Evolutionary conservation across 2,797 vertebrate species (phyloP), one percentile per base, ranked within the genome.

Genomic region (Cetoscarus ocellatus): DNA sequence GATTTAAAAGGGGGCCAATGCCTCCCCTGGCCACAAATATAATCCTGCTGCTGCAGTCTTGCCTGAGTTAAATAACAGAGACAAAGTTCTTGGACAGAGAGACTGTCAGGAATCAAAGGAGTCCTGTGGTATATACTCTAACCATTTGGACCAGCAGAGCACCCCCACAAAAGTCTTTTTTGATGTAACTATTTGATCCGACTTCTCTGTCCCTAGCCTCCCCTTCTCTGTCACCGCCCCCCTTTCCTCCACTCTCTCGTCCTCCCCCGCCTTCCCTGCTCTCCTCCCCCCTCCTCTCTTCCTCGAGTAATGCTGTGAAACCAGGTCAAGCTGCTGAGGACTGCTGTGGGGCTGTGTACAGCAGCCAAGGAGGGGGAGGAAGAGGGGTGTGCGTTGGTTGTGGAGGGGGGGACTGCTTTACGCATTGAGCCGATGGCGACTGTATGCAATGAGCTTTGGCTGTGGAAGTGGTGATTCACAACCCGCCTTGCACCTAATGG

Each of bases 321-420:
- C 79, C 88, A 90, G 89, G 90, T 93, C 90, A 92, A 68, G 71
- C 77, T 82, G 39, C 50, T 14, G 56, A 76, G 59, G 68, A 53
- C 66, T 66, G 71, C 84, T 67, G 61, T 60, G 71, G 67, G 75
- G 69, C 76, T 84, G 73, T 70, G 82, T 77, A 81, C 77, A 78
- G 69, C 66, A 80, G 80, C 75, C 67, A 80, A 45, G 45, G 53
- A 58, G 56, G 75, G 70, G 62, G 77, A 43, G 49, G 58, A 58
- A 54, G 65, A 42, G 18, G 60, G 44, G 48, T 11, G 17, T 47
- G 45, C n/a, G 45, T n/a, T 15, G 48, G 18, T 19, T 10, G 66
- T 10, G 40, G 38, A 53, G 39, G 35, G 35, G n/a, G 47, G 67
- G 8, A 3, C 42, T 17, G 59, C 61, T 75, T 49, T 54, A 44